Evolutionary conservation across 2,113 vertebrate species (phyloP).

Genomic region (Tachysurus fulvidraco): DNA sequence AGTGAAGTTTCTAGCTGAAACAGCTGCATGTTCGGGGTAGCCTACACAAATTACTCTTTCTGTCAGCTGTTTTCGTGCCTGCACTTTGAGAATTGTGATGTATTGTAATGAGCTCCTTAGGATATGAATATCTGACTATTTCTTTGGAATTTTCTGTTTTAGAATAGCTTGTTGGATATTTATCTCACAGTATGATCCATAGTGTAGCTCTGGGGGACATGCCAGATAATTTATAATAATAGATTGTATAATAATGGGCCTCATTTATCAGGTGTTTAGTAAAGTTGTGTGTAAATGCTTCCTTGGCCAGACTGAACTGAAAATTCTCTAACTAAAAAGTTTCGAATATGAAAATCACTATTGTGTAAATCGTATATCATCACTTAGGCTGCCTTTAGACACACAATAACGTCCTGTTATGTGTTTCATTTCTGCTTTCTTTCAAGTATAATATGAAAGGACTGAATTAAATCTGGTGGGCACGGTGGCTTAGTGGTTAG

Average conservation of each 20-base stretch:
- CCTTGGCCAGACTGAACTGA: not conserved
- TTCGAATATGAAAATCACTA: not conserved
- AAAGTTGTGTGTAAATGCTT: conserved; percentile 16
- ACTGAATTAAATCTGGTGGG: not conserved
- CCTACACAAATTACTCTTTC: not conserved
- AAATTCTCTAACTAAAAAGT: conserved; percentile 2
- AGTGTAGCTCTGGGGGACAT: conserved; percentile 17
- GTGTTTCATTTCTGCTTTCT: not conserved
- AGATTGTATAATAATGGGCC: conserved; percentile 22
- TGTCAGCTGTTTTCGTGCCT: conserved; percentile 26
- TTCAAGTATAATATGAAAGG: not conserved
- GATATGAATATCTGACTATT: conserved; percentile 34
- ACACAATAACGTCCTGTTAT: not conserved
- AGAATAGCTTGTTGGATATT: not conserved
- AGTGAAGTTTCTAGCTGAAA: conserved; percentile 30
- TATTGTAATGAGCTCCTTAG: conserved; percentile 33
- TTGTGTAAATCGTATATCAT: no score
- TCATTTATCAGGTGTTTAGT: conserved; percentile 22
- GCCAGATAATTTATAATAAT: conserved; percentile 36
- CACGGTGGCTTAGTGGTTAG: no score
- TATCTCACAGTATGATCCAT: conserved; percentile 28
- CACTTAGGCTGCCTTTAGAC: not conserved
- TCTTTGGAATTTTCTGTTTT: not conserved
- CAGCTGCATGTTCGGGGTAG: conserved; percentile 7
- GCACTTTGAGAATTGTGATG: conserved; percentile 7